These are phyloP conservation scores for Rhynchonycteris naso DNA, from an alignment of 2,797 vertebrate genomes.

Conservation along the genomic window DNA sequence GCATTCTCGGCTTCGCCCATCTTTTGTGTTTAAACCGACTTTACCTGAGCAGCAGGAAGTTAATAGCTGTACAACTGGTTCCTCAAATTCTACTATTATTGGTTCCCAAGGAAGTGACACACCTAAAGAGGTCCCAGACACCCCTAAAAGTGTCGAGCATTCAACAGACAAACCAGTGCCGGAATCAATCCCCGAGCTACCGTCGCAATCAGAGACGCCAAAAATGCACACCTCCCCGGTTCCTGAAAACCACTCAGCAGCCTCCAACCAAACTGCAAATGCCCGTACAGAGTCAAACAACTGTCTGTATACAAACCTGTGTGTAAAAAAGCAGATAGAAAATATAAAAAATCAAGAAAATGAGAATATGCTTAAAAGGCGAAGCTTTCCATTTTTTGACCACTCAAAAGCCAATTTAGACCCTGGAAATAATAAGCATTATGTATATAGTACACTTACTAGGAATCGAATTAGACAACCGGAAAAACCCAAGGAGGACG, in stretches of 20 bases:
- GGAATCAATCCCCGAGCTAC: constrained; percentile 50
- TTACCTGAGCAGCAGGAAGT: constrained; percentile 93
- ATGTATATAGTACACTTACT: constrained; percentile 90
- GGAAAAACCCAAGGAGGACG: constrained; percentile 82
- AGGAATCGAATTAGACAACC: constrained; percentile 86
- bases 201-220: constrained; percentile 71
- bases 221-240: constrained; percentile 71
- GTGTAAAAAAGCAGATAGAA: constrained; percentile 80
- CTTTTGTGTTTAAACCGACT: constrained; percentile 91
- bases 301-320: constrained; percentile 80
- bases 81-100: constrained; percentile 87
- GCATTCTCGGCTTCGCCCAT: constrained; percentile 92
- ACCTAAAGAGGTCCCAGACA: constrained; percentile 82
- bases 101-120: constrained; percentile 85
- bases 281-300: constrained; percentile 60
- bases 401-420: constrained; percentile 84
- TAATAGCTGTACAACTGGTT: constrained; percentile 88
- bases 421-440: constrained; percentile 84
- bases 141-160: constrained; percentile 57
- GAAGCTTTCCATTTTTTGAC: constrained; percentile 91
- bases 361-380: constrained; percentile 89
- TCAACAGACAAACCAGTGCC: constrained; percentile 43
- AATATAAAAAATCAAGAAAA: constrained; percentile 83
- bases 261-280: constrained; percentile 70
- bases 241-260: constrained; percentile 70